A percentile compares a stretch with the other conserved stretches of the same genome.
phyloP scores from a whole-genome alignment of 2,888 invertebrate genomes.

The Drosophila prostipennis region DNA sequence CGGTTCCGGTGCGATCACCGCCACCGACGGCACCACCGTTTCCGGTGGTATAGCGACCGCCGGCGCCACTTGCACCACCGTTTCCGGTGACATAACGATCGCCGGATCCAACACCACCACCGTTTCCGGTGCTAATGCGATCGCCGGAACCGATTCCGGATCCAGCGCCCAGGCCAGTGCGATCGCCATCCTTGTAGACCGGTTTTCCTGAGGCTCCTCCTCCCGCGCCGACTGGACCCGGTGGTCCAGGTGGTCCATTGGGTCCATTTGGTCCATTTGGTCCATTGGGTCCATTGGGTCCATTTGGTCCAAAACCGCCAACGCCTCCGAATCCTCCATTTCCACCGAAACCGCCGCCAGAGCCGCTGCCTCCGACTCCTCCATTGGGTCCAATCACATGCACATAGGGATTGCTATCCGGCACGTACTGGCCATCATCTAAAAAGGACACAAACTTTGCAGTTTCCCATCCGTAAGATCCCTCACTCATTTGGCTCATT shows the following conservation, averaged over 20 bases:
- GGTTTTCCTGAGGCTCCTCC: conserved; percentile 81
- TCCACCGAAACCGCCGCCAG: conserved; percentile 47
- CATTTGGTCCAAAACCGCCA: conserved; percentile 54
- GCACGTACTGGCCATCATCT: conserved; percentile 69
- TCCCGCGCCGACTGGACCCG: conserved; percentile 85
- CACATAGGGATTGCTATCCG: conserved; percentile 61
- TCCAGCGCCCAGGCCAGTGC: conserved; percentile 46
- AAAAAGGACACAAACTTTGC: conserved; percentile 71
- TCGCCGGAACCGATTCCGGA: conserved; percentile 46
- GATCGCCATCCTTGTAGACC: conserved; percentile 61
- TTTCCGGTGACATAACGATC: conserved; percentile 43
- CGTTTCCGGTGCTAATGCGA: conserved; percentile 64
- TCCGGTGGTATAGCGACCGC: conserved; percentile 44
- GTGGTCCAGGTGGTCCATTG: conserved; percentile 81
- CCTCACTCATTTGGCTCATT: conserved; percentile 11
- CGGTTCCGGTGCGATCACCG: conserved; percentile 42
- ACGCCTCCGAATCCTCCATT: conserved; percentile 49
- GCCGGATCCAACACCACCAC: conserved; percentile 68
- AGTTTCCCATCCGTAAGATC: conserved; percentile 8
- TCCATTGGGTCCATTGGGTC: conserved; percentile 73
- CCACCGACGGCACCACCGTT: conserved; percentile 42
- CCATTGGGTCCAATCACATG: conserved; percentile 70
- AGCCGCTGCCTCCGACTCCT: conserved; percentile 37
- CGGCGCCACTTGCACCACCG: conserved; percentile 52
- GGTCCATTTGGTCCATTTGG: conserved; percentile 83